Conservation (phyloP, 2,113 vertebrate genomes). For the Pachypanchax playfairii region DNA sequence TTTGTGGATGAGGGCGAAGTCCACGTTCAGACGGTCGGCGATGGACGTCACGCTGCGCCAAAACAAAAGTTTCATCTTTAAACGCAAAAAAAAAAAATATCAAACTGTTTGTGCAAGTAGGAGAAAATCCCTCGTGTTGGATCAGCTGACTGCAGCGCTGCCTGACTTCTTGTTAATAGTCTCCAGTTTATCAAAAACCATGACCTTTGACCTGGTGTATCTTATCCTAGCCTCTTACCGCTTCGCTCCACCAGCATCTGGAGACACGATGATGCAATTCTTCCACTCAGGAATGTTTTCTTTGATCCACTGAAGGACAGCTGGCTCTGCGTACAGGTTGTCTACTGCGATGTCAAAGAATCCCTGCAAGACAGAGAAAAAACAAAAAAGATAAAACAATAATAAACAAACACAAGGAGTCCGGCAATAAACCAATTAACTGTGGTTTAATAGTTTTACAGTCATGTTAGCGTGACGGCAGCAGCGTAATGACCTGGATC, state of each 20-base stretch:
- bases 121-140: too few relatives aligned
- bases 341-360: constrained; percentile 98
- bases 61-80: background rate
- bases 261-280: constrained; percentile 93
- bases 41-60: constrained; percentile 90
- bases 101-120: background rate
- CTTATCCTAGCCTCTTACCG: constrained; percentile 76
- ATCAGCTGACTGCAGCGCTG: background rate
- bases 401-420: too few relatives aligned
- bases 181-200: background rate
- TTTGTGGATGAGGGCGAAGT: constrained; percentile 96
- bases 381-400: background rate
- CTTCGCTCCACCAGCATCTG: constrained; percentile 94
- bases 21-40: constrained; percentile 93
- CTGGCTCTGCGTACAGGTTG: constrained; percentile 94
- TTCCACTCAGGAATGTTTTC: constrained; percentile 93
- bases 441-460: too few relatives aligned
- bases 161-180: background rate
- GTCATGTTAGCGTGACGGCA: too few relatives aligned
- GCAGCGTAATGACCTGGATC: constrained; percentile 86
- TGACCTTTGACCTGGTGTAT: constrained; percentile 4
- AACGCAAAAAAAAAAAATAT: background rate
- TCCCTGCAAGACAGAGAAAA: constrained; percentile 74
- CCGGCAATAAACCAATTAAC: too few relatives aligned
- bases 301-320: constrained; percentile 93